Percentiles rank a stretch among this genome's conserved stretches.
Evolutionary conservation across 2,888 invertebrate species (phyloP).

Genomic region (Patella caerulea): DNA sequence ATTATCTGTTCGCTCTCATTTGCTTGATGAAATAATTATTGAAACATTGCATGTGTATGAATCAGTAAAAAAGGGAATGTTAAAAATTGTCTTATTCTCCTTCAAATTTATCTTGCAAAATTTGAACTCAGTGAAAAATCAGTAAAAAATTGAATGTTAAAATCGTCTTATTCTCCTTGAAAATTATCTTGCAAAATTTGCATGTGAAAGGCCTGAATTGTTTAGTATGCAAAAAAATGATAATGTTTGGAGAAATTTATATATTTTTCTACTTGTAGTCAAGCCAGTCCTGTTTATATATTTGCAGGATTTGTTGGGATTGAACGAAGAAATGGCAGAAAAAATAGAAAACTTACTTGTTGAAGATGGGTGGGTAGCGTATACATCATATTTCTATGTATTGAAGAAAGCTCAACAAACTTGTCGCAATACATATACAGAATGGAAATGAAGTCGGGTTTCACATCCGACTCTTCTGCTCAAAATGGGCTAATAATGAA

Average conservation of each 20-base stretch:
- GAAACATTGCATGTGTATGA: no score
- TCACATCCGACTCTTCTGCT: no score
- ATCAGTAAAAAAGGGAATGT: background rate
- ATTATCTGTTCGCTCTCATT: no score
- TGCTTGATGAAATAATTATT: no score
- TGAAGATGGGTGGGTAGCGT: constrained; percentile 75
- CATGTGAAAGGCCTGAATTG: background rate
- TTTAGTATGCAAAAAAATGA: background rate
- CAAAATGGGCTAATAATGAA: no score
- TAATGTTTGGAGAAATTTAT: background rate
- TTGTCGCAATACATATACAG: no score
- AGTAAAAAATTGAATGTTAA: background rate
- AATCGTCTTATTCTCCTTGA: background rate
- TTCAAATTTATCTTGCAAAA: background rate
- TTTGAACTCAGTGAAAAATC: background rate
- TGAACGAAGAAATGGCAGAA: constrained; percentile 82
- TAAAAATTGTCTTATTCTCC: background rate
- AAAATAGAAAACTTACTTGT: constrained; percentile 82
- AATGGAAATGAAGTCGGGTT: no score
- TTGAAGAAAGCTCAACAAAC: no score
- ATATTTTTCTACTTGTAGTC: no score
- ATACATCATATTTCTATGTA: constrained; percentile 8
- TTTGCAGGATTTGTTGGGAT: constrained; percentile 84
- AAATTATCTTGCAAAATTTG: background rate
- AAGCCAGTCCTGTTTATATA: no score